Base-by-base conservation (phyloP, 2,113 vertebrate species). In the Psephotus haematonotus region DNA sequence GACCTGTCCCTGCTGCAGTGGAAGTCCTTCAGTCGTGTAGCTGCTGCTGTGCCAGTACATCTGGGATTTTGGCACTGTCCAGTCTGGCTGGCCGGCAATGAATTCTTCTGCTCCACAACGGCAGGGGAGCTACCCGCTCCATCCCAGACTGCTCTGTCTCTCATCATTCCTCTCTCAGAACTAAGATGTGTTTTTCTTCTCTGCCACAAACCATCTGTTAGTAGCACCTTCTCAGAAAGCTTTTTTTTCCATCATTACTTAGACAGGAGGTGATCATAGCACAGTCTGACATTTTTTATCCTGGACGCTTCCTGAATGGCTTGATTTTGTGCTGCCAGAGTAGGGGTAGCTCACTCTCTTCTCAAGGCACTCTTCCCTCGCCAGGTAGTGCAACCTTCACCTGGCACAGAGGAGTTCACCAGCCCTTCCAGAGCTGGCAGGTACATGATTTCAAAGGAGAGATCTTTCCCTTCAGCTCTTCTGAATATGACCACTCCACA, bases 61-160 rank as follows among this genome's bases (percentile, higher is more conserved):
- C 43, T 0, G 1, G 43, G 70, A 25, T 57, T 47, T 82, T 0
- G 0, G 37, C 0, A 0, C 27, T 29, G 70, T 8, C n/a, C 5
- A 25, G 22, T 74, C 8, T 33, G 27, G 13, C 33, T 52, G 52
- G 37, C 24, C 15, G 10, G 83, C 49, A 20, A 19, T 4, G 24
- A 46, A 19, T 35, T 81, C 37, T n/a, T n/a, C 11, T 35, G 82
- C 37, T 29, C 63, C 43, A 17, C 78, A 43, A 60, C 78, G 53
- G 82, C 60, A 22, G 47, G 3, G 29, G 55, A 53, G 41, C 13
- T 13, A 46, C 47, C 68, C 63, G 57, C 72, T 82, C 28, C 15
- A 4, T 10, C 41, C 80, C 27, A 55, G 17, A 33, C 24, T 64
- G 63, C 64, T 83, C 68, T 13, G 3, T 31, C 23, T 22, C 35